A percentile compares a stretch with the other conserved stretches of the same genome.
phyloP scores from a whole-genome alignment of 2,113 vertebrate species.

The Ascaphus truei region DNA sequence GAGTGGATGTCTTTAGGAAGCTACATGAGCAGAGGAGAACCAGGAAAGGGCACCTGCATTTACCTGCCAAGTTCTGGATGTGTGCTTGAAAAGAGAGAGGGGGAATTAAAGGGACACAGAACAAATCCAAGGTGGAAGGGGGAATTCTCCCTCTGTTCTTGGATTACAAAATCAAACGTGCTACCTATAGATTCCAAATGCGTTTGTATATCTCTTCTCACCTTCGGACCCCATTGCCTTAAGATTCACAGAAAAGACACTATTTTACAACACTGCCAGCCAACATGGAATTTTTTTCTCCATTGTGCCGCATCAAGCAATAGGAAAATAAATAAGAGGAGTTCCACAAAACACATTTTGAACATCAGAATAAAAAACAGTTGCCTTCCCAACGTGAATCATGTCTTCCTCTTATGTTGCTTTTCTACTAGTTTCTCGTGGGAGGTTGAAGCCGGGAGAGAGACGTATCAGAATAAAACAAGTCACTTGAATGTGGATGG shows the following conservation, averaged over 20 bases:
- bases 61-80: background rate
- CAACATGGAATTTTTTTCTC: background rate
- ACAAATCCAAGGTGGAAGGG: background rate
- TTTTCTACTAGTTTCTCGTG: background rate
- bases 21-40: background rate
- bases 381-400: conserved; percentile 14
- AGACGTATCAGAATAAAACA: background rate
- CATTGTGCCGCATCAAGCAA: background rate
- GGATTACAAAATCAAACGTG: conserved; percentile 30
- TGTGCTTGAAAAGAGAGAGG: background rate
- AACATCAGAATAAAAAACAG: background rate
- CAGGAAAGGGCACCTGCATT: background rate
- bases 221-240: conserved; percentile 21
- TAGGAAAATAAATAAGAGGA: background rate
- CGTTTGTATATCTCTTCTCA: background rate
- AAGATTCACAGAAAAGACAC: conserved; percentile 14
- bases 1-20: background rate
- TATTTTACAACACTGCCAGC: background rate
- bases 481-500: background rate
- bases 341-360: background rate
- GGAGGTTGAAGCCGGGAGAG: background rate
- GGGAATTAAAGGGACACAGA: background rate
- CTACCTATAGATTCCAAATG: background rate
- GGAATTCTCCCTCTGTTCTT: background rate
- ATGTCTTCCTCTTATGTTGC: background rate